Percentiles rank a stretch among this genome's conserved stretches.
Conservation (phyloP, 1,140 invertebrate genomes). For the Hypsibius dujardini region DNA sequence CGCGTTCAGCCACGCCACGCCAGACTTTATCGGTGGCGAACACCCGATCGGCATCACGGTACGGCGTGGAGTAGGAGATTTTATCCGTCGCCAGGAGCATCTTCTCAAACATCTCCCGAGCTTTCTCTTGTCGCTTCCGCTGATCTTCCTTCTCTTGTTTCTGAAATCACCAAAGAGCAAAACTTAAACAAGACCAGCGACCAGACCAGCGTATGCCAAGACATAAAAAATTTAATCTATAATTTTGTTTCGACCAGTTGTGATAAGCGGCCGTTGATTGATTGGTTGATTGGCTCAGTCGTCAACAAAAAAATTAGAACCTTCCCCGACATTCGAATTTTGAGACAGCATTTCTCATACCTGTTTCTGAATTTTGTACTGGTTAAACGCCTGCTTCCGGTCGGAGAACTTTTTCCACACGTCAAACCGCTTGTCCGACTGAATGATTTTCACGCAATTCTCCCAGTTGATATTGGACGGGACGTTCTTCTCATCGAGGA, state of each 20-base stretch:
- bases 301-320: conserved; percentile 10
- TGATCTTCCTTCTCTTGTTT: conserved; percentile 55
- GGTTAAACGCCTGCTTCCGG: conserved; percentile 93
- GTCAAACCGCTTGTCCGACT: conserved; percentile 74
- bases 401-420: conserved; percentile 88
- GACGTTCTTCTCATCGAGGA: conserved; percentile 80
- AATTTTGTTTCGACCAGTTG: not conserved
- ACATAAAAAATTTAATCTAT: conserved; percentile 13
- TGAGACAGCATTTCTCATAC: not conserved
- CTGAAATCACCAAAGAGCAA: conserved; percentile 15
- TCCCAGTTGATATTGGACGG: conserved; percentile 91
- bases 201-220: not conserved
- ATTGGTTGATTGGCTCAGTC: no score
- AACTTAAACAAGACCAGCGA: not conserved
- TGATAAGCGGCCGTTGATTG: no score
- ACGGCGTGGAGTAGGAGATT: conserved; percentile 75
- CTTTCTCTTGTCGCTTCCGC: conserved; percentile 73
- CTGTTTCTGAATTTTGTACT: conserved; percentile 80
- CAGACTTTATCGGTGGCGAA: conserved; percentile 58
- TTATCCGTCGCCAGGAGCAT: conserved; percentile 73
- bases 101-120: conserved; percentile 88
- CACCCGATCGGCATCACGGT: conserved; percentile 72
- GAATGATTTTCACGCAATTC: conserved; percentile 82
- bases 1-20: conserved; percentile 71
- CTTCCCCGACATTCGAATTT: not conserved